Evolutionary conservation across 2,797 vertebrate genomes (phyloP).

Genomic region (Lepidocolaptes lacrymiger): DNA sequence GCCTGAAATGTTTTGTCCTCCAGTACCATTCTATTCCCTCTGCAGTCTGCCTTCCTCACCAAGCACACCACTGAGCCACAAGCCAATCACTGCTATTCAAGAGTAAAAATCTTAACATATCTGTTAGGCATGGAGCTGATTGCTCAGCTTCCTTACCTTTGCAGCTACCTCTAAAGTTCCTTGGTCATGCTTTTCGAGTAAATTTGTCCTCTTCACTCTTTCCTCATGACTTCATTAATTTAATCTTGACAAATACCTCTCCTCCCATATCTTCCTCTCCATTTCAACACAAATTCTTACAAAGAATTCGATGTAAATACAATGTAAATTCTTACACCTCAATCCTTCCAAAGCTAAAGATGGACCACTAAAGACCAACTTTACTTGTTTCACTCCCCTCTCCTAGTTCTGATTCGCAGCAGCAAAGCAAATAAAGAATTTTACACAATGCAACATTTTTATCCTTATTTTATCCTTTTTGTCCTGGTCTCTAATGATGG

Average conservation of each 20-base stretch:
- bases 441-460: neutral
- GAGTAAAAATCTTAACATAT: neutral
- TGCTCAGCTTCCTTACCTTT: neutral
- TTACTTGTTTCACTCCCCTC: neutral
- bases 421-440: neutral
- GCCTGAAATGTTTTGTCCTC: neutral
- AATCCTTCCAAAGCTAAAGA: neutral
- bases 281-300: neutral
- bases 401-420: neutral
- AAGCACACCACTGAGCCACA: neutral
- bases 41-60: neutral
- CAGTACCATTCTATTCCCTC: neutral
- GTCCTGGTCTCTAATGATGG: neutral
- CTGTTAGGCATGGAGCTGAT: fast-evolving
- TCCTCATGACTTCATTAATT: neutral
- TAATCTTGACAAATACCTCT: neutral
- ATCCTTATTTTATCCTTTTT: neutral
- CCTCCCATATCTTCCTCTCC: neutral
- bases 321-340: neutral
- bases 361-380: neutral
- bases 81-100: neutral
- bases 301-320: neutral
- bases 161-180: neutral
- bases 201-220: neutral
- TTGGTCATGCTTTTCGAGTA: neutral